Conservation (phyloP, 2,888 invertebrate species). For the Pristionchus fissidentatus region DNA sequence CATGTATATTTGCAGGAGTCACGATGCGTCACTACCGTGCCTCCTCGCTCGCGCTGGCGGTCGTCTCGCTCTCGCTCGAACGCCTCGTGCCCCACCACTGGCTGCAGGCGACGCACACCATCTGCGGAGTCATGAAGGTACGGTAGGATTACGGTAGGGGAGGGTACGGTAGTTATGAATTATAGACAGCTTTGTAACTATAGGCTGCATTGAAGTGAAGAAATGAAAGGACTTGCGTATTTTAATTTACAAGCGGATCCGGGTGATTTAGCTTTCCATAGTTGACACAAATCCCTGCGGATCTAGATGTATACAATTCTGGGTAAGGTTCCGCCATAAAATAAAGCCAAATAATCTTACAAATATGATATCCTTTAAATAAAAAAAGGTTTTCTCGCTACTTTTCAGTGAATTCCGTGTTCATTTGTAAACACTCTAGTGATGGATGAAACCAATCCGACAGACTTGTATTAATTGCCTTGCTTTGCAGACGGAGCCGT, state of each 20-base stretch:
- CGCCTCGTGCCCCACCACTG: conserved; percentile 8
- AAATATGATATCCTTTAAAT: neutral
- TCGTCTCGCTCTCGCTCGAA: conserved; percentile 33
- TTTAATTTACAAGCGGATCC: neutral
- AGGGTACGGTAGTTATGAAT: neutral
- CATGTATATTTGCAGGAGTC: neutral
- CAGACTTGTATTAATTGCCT: neutral
- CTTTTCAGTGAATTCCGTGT: too few species aligned
- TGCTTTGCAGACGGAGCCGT: neutral
- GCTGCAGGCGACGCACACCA: conserved; percentile 20
- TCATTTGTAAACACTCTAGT: too few species aligned
- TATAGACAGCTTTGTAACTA: neutral
- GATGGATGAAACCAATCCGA: too few species aligned
- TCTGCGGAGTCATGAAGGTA: conserved; percentile 38
- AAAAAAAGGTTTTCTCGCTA: too few species aligned
- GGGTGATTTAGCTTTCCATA: too few species aligned
- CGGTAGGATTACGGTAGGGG: neutral
- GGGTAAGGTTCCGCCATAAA: neutral
- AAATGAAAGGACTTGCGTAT: neutral
- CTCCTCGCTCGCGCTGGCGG: conserved; percentile 6
- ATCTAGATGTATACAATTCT: too few species aligned
- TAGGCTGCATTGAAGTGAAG: neutral
- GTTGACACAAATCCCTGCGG: too few species aligned
- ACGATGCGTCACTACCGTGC: conserved; percentile 16
- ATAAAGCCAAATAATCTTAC: neutral